phyloP scores from a whole-genome alignment of 53 echinoderm and acorn worm species.

The Holothuria scabra region DNA sequence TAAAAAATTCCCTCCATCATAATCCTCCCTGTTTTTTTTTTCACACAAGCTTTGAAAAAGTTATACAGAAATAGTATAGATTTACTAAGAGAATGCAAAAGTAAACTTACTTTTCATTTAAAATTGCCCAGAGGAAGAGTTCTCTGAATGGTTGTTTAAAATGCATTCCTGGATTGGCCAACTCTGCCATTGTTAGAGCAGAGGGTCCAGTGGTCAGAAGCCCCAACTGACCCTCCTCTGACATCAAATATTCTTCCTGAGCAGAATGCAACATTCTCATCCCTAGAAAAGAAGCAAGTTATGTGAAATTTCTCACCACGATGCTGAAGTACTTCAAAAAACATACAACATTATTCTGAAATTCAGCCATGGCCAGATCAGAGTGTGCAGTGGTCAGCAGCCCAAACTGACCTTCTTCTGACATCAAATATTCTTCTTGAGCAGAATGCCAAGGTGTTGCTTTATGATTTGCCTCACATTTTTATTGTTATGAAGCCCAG shows the following conservation, averaged over 20 bases:
- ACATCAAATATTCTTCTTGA: constrained; percentile 61
- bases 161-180: constrained; percentile 88
- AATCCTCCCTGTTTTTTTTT: no score
- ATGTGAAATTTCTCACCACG: background rate
- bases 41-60: no score
- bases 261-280: constrained; percentile 58
- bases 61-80: background rate
- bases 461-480: no score
- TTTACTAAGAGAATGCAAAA: background rate
- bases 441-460: no score
- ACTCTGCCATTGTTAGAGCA: constrained; percentile 61
- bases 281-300: constrained; percentile 36
- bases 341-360: no score
- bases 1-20: no score
- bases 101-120: constrained; percentile 54
- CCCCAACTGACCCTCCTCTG: background rate
- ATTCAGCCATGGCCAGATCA: constrained; percentile 60
- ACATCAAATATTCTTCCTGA: constrained; percentile 61
- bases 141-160: constrained; percentile 86
- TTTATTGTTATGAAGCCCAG: no score
- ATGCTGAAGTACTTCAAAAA: no score
- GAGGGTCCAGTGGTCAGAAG: constrained; percentile 55
- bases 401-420: background rate
- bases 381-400: constrained; percentile 52
- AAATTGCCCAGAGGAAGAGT: constrained; percentile 80